Conservation (phyloP, 2,113 vertebrate species). For the Rallus limicola region DNA sequence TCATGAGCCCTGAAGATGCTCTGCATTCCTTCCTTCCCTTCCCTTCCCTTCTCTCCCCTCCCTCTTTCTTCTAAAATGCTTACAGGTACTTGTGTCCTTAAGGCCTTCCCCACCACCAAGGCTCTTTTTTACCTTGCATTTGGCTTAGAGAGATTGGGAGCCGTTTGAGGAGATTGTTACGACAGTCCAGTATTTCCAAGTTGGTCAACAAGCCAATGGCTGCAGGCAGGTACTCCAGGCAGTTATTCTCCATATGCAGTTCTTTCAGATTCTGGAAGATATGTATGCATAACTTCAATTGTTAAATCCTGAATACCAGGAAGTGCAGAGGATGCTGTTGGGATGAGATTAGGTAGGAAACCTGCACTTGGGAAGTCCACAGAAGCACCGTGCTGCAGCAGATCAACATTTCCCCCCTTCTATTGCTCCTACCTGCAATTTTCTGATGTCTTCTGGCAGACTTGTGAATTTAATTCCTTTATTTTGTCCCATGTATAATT, state of each 20-base stretch:
- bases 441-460: slow-evolving; percentile 59
- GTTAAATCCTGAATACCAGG: neutral
- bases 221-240: slow-evolving; percentile 51
- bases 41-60: neutral
- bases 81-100: neutral
- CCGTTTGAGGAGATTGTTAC: slow-evolving; percentile 61
- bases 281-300: neutral
- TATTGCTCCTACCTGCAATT: slow-evolving; percentile 57
- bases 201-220: slow-evolving; percentile 50
- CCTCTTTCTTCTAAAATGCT: neutral
- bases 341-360: neutral
- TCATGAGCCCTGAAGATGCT: neutral
- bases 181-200: slow-evolving; percentile 63
- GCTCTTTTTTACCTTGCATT: slow-evolving; percentile 42
- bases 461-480: slow-evolving; percentile 57
- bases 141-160: slow-evolving; percentile 67
- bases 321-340: neutral
- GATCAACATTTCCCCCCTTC: neutral
- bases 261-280: slow-evolving; percentile 72
- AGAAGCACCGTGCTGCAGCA: neutral
- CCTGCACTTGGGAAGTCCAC: neutral
- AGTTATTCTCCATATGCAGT: slow-evolving; percentile 73
- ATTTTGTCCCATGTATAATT: slow-evolving; percentile 71
- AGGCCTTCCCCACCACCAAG: neutral
- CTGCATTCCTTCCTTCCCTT: neutral